Percentiles rank a stretch among this genome's conserved stretches.
Conservation (phyloP, 2,113 vertebrate species). For the Hippotragus niger region DNA sequence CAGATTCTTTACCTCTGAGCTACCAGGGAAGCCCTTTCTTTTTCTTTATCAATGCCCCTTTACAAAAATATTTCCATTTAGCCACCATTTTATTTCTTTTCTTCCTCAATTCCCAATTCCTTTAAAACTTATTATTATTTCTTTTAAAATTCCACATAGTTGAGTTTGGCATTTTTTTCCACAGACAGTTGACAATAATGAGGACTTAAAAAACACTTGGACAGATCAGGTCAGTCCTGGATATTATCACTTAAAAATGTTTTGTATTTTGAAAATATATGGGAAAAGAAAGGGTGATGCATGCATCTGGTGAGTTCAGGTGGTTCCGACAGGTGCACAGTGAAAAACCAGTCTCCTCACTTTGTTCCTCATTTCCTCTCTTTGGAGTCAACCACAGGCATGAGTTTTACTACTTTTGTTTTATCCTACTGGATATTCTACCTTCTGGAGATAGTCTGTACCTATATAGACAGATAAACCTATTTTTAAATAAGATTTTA, state of each 20-base stretch:
- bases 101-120: neutral
- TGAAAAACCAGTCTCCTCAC: neutral
- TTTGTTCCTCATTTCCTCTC: neutral
- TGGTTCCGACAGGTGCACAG: neutral
- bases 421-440: neutral
- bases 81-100: neutral
- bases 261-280: neutral
- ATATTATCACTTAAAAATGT: neutral
- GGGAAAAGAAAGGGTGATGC: neutral
- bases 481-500: conserved; percentile 40
- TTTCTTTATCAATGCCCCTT: neutral
- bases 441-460: neutral
- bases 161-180: neutral
- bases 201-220: neutral
- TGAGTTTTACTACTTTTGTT: neutral
- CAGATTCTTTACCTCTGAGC: neutral
- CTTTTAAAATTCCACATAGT: neutral
- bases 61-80: neutral
- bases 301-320: neutral
- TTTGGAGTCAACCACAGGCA: neutral
- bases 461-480: neutral
- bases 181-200: neutral
- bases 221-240: neutral
- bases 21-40: neutral
- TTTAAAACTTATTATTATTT: conserved; percentile 7